Conservation (phyloP, 2,888 invertebrate species). For the Callinectes sapidus region DNA sequence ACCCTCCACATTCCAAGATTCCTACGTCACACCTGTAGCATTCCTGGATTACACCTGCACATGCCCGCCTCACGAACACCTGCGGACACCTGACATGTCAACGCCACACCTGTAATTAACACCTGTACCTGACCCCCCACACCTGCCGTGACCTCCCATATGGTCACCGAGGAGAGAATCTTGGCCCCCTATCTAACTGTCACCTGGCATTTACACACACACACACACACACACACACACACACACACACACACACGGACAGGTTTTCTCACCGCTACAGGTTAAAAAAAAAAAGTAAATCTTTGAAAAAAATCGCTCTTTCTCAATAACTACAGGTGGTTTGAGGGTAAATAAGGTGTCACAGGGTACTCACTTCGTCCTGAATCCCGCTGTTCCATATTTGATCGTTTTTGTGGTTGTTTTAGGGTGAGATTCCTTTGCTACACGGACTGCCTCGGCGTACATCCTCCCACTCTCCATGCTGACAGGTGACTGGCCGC, state of each 20-base stretch:
- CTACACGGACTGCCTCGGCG: slow-evolving; percentile 26
- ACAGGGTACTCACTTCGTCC: slow-evolving; percentile 62
- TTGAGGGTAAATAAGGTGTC: neutral
- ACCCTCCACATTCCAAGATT: too few species aligned
- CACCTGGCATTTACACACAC: neutral
- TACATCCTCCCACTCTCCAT: neutral
- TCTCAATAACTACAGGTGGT: neutral
- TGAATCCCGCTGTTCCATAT: slow-evolving; percentile 72
- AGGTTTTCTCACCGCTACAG: neutral
- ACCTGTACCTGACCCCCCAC: neutral
- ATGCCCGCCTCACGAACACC: too few species aligned
- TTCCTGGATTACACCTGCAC: too few species aligned
- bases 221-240: neutral
- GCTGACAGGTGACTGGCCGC: neutral
- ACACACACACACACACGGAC: neutral
- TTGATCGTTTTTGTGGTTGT: slow-evolving; percentile 52
- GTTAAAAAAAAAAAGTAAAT: neutral
- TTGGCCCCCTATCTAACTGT: neutral
- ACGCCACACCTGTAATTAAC: neutral
- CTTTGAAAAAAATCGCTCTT: neutral
- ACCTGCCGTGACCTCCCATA: neutral
- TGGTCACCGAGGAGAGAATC: neutral
- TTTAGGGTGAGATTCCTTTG: slow-evolving; percentile 58
- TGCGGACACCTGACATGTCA: neutral
- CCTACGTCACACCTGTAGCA: too few species aligned